Conservation (phyloP, 2,113 vertebrate species). For the Raja brachyura region DNA sequence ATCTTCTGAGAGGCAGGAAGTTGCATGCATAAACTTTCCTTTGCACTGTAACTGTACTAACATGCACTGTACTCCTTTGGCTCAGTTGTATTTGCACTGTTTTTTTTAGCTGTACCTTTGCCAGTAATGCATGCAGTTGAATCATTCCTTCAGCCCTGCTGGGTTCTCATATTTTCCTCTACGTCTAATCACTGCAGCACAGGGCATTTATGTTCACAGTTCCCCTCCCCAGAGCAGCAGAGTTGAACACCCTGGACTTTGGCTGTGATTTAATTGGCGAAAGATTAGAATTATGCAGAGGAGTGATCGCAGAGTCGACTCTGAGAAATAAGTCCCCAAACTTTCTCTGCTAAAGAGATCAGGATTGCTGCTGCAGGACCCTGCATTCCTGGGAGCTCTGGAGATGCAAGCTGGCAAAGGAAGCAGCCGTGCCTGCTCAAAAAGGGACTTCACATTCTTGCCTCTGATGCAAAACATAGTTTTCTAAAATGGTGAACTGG, state of each 20-base stretch:
- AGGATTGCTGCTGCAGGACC: not conserved
- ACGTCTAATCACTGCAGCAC: no score
- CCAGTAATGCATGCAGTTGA: not conserved
- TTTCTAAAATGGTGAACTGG: not conserved
- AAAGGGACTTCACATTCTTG: not conserved
- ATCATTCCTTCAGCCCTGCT: not conserved
- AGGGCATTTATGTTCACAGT: not conserved
- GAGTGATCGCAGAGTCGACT: not conserved
- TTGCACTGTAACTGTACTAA: not conserved
- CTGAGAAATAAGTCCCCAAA: not conserved
- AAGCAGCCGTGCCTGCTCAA: no score
- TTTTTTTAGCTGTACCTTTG: not conserved
- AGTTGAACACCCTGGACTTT: not conserved
- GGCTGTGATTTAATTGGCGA: not conserved
- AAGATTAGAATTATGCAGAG: not conserved
- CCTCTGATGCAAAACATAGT: not conserved
- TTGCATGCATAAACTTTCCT: not conserved
- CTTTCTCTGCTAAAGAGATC: not conserved
- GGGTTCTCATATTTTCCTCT: not conserved
- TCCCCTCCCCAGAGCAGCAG: not conserved
- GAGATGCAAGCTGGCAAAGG: not conserved
- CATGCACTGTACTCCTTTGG: not conserved
- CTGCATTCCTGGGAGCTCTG: not conserved
- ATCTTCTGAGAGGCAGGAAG: not conserved
- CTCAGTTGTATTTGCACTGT: not conserved